phyloP scores from a whole-genome alignment of 2,888 invertebrate genomes.

The Callimorpha dominula region DNA sequence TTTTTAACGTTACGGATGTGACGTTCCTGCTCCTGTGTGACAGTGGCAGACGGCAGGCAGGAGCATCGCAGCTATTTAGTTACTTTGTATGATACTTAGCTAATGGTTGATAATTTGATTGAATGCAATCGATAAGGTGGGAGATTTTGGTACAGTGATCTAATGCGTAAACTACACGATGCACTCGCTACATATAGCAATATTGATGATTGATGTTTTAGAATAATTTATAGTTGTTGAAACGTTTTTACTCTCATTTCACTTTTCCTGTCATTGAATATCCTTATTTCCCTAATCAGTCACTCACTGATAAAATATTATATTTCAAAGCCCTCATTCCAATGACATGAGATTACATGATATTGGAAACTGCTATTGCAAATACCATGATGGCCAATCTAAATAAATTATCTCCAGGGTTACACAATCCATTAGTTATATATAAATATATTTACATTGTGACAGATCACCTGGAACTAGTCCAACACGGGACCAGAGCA shows the following conservation, averaged over 20 bases:
- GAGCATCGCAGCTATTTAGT: too few relatives aligned
- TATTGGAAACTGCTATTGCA: too few relatives aligned
- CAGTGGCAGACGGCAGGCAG: too few relatives aligned
- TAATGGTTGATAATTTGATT: too few relatives aligned
- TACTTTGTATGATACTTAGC: too few relatives aligned
- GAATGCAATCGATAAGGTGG: neutral
- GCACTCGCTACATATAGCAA: too few relatives aligned
- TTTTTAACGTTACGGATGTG: too few relatives aligned
- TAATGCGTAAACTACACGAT: neutral
- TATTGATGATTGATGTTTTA: neutral
- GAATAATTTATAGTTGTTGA: too few relatives aligned
- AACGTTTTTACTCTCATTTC: neutral
- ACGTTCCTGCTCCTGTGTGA: too few relatives aligned
- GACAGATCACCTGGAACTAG: conserved; percentile 78
- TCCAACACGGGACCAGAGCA: conserved; percentile 75
- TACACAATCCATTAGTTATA: neutral
- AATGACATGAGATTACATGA: too few relatives aligned
- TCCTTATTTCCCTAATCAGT: neutral
- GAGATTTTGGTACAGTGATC: too few relatives aligned
- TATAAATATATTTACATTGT: conserved; percentile 3
- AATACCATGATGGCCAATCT: neutral
- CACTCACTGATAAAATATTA: neutral
- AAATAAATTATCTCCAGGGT: neutral
- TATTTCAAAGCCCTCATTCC: neutral
- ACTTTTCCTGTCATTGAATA: too few relatives aligned